Base-by-base conservation (phyloP, 1,140 invertebrate genomes). In the Heliothis virescens region DNA sequence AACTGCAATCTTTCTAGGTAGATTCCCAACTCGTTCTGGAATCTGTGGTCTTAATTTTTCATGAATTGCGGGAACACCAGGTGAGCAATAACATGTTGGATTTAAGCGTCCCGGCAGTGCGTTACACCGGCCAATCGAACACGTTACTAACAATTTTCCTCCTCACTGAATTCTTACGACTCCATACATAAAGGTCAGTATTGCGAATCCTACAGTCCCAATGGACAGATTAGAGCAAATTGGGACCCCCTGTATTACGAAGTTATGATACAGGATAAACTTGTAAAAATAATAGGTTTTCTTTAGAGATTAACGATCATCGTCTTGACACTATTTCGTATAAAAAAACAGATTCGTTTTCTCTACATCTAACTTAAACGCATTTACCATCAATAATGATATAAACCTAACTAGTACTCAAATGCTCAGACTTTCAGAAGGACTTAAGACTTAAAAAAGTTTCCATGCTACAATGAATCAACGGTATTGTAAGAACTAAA, bases 101-200 rank as follows among this genome's bases (percentile, higher is more conserved):
- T 34, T 29, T 63, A 52, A 34, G 52, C n/a, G 52, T 29, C 41
- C 47, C 47, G 15, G 59, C 15, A 76, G 13, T 48, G 48, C 47
- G 12, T 59, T 74, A 21, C 47, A 47, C 34, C 41, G 18, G 63
- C 47, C 73, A 76, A 63, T 63, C 74, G 50, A 63, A 65, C n/a
- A 67, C 63, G 41, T 67, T 67, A 50, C 34, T 48, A 67, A 67
- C 63, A 67, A 48, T 67, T 67, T 67, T 67, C 63, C 63, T n/a
- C 48, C 16, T 16, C 63, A 67, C 63, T 48, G 63, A 18, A 41
- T 48, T 48, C 63, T 67, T 67, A 67, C 15, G 41, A 67, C 41
- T 67, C 16, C 12, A 67, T 67, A 2, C 34, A 16, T 16, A 41
- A 67, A 13, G 63, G 63, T 65, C 62, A 65, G 41, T 67, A 18